Evolutionary conservation across 2,113 vertebrate genomes (phyloP).

Genomic region (Phalacrocorax aristotelis): DNA sequence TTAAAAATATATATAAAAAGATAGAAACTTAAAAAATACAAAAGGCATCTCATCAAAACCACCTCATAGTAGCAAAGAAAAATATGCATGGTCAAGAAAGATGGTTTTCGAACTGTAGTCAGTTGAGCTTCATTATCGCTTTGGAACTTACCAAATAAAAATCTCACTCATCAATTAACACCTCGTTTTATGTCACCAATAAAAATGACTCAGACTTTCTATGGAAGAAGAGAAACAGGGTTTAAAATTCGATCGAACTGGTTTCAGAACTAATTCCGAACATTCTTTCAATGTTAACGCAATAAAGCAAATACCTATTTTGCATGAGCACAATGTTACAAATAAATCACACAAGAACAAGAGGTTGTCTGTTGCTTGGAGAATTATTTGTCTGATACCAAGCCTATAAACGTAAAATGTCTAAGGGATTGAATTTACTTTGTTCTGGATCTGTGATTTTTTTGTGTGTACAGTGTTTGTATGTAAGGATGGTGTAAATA

Average conservation of each 20-base stretch:
- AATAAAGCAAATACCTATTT: conserved; percentile 78
- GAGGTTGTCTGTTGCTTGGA: conserved; percentile 72
- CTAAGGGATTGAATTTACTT: conserved; percentile 65
- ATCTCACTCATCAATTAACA: conserved; percentile 21
- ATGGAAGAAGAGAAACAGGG: conserved; percentile 61
- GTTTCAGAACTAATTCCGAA: conserved; percentile 55
- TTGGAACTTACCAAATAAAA: conserved; percentile 43
- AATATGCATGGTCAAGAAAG: conserved; percentile 73
- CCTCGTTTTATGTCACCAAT: conserved; percentile 38
- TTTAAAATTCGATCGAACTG: conserved; percentile 48
- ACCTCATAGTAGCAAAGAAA: conserved; percentile 59
- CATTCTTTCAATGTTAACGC: conserved; percentile 71
- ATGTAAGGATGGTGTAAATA: conserved; percentile 80
- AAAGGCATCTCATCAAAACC: conserved; percentile 42
- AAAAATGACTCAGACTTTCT: conserved; percentile 49
- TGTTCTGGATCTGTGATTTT: conserved; percentile 72
- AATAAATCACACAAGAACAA: conserved; percentile 72
- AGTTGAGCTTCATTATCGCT: conserved; percentile 53
- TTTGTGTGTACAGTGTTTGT: conserved; percentile 77
- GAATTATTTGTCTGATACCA: conserved; percentile 67
- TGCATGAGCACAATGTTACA: conserved; percentile 79
- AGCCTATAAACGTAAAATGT: conserved; percentile 60
- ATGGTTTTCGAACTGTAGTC: conserved; percentile 52
- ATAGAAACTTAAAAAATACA: conserved; percentile 19
- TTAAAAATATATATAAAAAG: conserved; percentile 51